These are phyloP conservation scores for Heliconius hewitsoni DNA, from an alignment of 1,140 invertebrate genomes.

Conservation along the genomic window DNA sequence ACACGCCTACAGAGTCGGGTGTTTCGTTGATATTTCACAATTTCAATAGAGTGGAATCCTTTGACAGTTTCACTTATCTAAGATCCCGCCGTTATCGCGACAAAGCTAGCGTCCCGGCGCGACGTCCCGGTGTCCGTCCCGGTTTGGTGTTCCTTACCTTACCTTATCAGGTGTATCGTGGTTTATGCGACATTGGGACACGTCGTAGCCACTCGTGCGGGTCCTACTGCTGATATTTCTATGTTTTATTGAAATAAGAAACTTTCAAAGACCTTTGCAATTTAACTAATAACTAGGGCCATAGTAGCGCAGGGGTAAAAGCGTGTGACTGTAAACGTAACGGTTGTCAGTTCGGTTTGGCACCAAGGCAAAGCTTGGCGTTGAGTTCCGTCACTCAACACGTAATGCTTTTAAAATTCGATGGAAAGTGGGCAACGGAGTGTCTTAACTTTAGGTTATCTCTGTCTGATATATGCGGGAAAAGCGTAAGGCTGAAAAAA, in stretches of 20 bases:
- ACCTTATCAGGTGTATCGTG: background rate
- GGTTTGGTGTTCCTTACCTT: too few relatives aligned
- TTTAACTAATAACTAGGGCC: too few relatives aligned
- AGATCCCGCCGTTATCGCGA: background rate
- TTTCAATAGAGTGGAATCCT: background rate
- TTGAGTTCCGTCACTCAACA: background rate
- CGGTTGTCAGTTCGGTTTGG: too few relatives aligned
- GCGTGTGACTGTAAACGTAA: background rate
- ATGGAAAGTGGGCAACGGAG: background rate
- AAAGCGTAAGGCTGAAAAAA: too few relatives aligned
- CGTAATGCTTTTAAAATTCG: too few relatives aligned
- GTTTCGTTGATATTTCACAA: background rate
- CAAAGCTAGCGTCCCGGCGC: background rate
- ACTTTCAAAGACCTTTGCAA: too few relatives aligned
- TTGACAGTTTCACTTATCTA: background rate
- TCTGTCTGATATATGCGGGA: too few relatives aligned
- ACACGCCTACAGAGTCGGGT: background rate
- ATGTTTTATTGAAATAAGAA: background rate
- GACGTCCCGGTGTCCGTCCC: background rate
- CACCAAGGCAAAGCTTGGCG: background rate
- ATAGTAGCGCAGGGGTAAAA: too few relatives aligned
- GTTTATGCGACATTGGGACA: background rate
- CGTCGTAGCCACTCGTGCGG: background rate
- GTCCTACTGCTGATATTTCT: background rate
- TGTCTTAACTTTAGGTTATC: too few relatives aligned